phyloP scores from a whole-genome alignment of 2,888 invertebrate genomes.

The Strigamia maritima region DNA sequence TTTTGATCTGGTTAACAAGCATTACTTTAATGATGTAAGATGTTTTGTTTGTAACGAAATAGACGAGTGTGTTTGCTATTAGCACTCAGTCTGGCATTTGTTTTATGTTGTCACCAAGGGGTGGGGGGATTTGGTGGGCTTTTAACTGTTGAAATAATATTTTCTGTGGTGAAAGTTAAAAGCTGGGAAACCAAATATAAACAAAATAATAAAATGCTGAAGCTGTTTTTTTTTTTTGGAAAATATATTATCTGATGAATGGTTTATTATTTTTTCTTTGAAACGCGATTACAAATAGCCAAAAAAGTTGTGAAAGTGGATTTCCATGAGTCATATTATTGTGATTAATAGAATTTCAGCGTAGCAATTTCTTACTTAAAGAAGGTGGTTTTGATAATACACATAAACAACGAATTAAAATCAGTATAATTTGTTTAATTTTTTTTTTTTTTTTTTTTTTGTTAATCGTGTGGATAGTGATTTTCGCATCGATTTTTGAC shows the following conservation, averaged over 20 bases:
- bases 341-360: too few relatives aligned
- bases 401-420: too few relatives aligned
- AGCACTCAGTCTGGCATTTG: not conserved
- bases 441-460: too few relatives aligned
- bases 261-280: not conserved
- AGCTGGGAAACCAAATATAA: not conserved
- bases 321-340: too few relatives aligned
- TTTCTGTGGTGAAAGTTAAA: not conserved
- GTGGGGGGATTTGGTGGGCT: slow-evolving; percentile 1
- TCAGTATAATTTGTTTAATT: too few relatives aligned
- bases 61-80: not conserved
- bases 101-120: not conserved
- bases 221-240: not conserved
- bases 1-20: not conserved
- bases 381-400: too few relatives aligned
- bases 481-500: too few relatives aligned
- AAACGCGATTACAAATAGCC: too few relatives aligned
- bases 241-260: not conserved
- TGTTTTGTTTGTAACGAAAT: not conserved
- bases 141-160: slow-evolving; percentile 15
- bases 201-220: not conserved
- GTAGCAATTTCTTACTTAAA: too few relatives aligned
- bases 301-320: too few relatives aligned
- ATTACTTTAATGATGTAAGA: not conserved
- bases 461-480: too few relatives aligned